Conservation (phyloP, 2,888 invertebrate species). For the Hemithea aestivaria region DNA sequence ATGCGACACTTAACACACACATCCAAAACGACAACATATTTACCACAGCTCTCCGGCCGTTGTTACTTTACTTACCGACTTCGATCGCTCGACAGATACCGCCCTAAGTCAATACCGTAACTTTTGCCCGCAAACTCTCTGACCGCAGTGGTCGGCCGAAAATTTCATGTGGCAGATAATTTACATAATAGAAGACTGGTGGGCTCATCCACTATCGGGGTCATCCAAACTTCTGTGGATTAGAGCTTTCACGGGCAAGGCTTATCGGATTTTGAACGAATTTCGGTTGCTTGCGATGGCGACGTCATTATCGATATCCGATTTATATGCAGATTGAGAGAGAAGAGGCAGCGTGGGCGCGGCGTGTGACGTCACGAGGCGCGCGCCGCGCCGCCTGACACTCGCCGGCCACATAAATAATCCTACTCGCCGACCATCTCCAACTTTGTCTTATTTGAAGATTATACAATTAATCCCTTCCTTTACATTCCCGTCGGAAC, state of each 20-base stretch:
- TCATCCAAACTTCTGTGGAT: conserved; percentile 75
- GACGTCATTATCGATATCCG: conserved; percentile 77
- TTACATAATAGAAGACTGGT: conserved; percentile 76
- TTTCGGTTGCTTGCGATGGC: conserved; percentile 72
- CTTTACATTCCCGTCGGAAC: conserved; percentile 56
- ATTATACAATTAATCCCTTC: conserved; percentile 61
- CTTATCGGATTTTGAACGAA: conserved; percentile 76
- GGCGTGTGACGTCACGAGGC: conserved; percentile 47
- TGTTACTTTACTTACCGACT: conserved; percentile 40
- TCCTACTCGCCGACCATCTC: conserved; percentile 46
- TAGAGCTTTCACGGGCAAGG: conserved; percentile 71
- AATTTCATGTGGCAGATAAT: conserved; percentile 74
- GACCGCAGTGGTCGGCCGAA: conserved; percentile 63
- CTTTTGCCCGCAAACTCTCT: conserved; percentile 65
- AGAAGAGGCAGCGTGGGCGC: conserved; percentile 50
- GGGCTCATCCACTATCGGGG: conserved; percentile 74
- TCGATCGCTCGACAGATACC: conserved; percentile 55
- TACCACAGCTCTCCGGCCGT: conserved; percentile 36
- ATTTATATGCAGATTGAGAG: conserved; percentile 78
- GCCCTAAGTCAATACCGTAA: conserved; percentile 65
- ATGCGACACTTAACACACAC: conserved; percentile 14
- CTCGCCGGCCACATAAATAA: conserved; percentile 47
- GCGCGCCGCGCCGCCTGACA: conserved; percentile 26
- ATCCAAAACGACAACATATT: conserved; percentile 31
- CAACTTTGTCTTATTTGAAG: conserved; percentile 56